Evolutionary conservation across 2,888 invertebrate species (phyloP).

Genomic region (Ceriagrion tenellum): DNA sequence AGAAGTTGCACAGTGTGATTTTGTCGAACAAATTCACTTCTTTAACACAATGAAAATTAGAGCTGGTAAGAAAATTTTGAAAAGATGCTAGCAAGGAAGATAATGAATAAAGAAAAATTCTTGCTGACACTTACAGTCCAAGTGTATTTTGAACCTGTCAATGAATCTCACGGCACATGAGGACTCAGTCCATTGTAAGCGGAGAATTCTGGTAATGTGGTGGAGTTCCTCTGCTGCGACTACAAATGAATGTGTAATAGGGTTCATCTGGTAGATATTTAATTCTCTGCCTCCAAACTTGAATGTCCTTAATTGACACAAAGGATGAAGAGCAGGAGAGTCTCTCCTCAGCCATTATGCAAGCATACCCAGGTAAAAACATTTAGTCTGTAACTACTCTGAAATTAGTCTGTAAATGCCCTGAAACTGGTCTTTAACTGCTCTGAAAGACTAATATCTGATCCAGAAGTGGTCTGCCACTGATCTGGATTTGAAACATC

Average conservation of each 20-base stretch:
- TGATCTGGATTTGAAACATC: no score
- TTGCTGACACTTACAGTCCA: conserved; percentile 24
- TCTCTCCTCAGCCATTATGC: not conserved
- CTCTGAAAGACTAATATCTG: no score
- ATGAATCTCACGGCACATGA: not conserved
- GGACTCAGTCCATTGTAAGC: not conserved
- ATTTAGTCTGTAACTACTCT: no score
- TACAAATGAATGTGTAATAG: not conserved
- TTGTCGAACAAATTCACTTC: not conserved
- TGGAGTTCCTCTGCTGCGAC: not conserved
- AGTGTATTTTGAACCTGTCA: not conserved
- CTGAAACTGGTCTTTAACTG: no score
- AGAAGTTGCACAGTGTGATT: not conserved
- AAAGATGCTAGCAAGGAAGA: not conserved
- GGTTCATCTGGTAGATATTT: not conserved
- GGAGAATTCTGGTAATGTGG: not conserved
- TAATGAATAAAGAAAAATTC: not conserved
- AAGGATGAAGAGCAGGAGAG: not conserved
- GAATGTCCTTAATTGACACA: not conserved
- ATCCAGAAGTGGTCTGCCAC: no score
- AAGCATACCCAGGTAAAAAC: no score
- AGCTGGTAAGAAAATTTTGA: not conserved
- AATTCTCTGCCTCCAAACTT: not conserved
- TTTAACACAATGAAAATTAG: not conserved
- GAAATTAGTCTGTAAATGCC: no score